Percentiles rank a stretch among this genome's conserved stretches.
phyloP scores from a whole-genome alignment of 2,888 invertebrate genomes.

The Agrilus mali region DNA sequence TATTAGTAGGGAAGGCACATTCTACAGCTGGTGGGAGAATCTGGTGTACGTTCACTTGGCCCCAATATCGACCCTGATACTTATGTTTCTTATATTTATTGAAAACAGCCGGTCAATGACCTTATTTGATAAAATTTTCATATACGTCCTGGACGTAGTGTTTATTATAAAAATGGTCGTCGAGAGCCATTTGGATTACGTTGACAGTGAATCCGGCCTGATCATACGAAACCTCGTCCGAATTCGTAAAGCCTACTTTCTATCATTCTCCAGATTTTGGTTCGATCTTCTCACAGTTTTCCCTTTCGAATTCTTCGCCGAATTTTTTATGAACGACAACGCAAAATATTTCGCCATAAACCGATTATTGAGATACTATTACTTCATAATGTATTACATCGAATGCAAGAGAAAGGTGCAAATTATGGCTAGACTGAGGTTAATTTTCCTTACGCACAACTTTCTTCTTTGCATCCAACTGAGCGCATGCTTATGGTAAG shows the following conservation, averaged over 20 bases:
- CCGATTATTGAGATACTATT: slow-evolving; percentile 10
- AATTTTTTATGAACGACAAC: background rate
- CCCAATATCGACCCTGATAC: slow-evolving; percentile 5
- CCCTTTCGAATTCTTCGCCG: slow-evolving; percentile 13
- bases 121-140: background rate
- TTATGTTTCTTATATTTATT: slow-evolving; percentile 7
- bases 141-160: slow-evolving; percentile 10
- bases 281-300: slow-evolving; percentile 13
- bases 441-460: slow-evolving; percentile 11
- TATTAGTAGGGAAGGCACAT: slow-evolving; percentile 1
- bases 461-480: slow-evolving; percentile 6
- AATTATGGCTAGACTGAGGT: slow-evolving; percentile 13
- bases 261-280: slow-evolving; percentile 13
- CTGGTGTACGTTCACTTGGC: slow-evolving; percentile 12
- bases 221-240: slow-evolving; percentile 9
- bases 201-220: slow-evolving; percentile 14
- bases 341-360: slow-evolving; percentile 7
- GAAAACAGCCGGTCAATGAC: background rate
- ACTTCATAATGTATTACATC: slow-evolving; percentile 10
- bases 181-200: slow-evolving; percentile 14
- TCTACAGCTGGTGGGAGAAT: slow-evolving; percentile 10
- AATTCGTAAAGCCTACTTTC: slow-evolving; percentile 13
- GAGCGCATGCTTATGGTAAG: slow-evolving; percentile 8
- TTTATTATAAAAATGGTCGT: slow-evolving; percentile 13
- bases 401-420: slow-evolving; percentile 8